Evolutionary conservation across 2,113 vertebrate species (phyloP).

Genomic region (Ceyx cyanopectus): DNA sequence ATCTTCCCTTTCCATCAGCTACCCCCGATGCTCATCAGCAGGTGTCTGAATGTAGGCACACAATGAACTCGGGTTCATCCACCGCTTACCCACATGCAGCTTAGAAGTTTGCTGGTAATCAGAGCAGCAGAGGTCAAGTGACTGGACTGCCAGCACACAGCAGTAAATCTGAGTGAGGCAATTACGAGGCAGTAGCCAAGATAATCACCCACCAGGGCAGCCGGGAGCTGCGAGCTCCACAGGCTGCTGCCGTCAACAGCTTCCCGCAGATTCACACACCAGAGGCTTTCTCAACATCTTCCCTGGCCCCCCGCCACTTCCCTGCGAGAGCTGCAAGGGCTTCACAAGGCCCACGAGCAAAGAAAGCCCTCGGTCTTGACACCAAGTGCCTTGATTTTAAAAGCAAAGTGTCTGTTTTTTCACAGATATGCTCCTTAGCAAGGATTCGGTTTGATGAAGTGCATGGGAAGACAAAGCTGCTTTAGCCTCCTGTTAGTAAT

Average conservation of each 20-base stretch:
- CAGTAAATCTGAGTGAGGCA: neutral
- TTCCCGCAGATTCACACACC: neutral
- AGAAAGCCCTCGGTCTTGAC: neutral
- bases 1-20: neutral
- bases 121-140: neutral
- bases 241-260: neutral
- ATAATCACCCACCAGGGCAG: neutral
- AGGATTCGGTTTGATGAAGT: neutral
- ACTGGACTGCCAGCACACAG: neutral
- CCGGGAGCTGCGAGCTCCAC: rapidly evolving
- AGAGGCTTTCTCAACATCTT: neutral
- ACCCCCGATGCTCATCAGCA: neutral
- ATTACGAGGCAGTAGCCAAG: neutral
- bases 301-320: neutral
- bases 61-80: neutral
- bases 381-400: neutral
- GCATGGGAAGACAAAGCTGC: neutral
- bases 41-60: neutral
- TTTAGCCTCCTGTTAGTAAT: neutral
- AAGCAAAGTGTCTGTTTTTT: neutral
- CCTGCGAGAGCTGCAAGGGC: neutral
- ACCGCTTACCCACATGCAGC: neutral
- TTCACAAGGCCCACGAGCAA: neutral
- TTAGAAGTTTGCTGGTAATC: neutral
- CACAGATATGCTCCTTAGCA: neutral